Conservation (phyloP, 2,797 vertebrate genomes). For the Myiothlypis coronata region DNA sequence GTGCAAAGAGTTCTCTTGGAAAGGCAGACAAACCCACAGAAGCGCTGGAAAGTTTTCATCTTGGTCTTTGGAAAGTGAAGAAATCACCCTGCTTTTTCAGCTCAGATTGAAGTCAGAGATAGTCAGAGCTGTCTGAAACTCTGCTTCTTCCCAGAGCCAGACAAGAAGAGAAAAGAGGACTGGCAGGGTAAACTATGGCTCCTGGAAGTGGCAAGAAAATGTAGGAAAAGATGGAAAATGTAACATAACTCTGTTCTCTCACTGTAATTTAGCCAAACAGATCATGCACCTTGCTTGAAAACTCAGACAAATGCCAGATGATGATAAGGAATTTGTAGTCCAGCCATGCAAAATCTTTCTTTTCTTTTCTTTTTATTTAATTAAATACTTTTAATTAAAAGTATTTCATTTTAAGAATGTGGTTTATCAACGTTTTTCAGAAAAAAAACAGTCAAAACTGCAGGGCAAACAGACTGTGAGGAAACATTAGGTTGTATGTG, state of each 20-base stretch:
- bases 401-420: background rate
- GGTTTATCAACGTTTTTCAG: background rate
- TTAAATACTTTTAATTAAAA: background rate
- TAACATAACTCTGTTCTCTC: background rate
- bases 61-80: background rate
- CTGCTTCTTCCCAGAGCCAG: background rate
- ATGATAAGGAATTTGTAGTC: background rate
- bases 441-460: background rate
- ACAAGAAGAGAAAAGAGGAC: background rate
- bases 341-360: background rate
- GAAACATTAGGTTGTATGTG: background rate
- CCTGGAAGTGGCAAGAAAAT: background rate
- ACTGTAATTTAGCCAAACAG: background rate
- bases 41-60: background rate
- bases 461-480: background rate
- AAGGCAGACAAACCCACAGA: background rate
- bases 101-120: background rate
- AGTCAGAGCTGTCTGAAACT: background rate
- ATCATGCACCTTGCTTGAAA: background rate
- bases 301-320: background rate
- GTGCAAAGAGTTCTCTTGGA: background rate
- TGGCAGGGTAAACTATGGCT: background rate
- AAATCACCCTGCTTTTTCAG: background rate
- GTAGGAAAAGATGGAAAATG: background rate
- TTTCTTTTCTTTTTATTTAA: background rate